phyloP scores from a whole-genome alignment of 2,113 vertebrate species.

The Rhabdomys dilectus region DNA sequence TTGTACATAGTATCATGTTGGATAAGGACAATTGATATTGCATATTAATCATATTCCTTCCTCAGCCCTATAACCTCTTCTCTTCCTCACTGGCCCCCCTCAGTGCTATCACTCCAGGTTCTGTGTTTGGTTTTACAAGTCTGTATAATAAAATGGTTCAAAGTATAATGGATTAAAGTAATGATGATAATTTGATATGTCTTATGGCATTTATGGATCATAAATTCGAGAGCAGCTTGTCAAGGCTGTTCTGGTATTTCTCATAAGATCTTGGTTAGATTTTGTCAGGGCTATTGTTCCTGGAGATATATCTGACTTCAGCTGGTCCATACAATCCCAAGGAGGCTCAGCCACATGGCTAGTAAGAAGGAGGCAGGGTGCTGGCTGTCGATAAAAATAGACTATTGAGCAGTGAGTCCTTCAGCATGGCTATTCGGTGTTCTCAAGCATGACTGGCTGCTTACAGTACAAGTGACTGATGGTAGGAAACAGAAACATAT shows the following conservation, averaged over 20 bases:
- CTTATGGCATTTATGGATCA: not conserved
- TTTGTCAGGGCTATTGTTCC: not conserved
- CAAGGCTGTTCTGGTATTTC: not conserved
- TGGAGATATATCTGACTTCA: not conserved
- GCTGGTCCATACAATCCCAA: not conserved
- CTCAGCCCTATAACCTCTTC: too few relatives aligned
- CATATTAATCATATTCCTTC: too few relatives aligned
- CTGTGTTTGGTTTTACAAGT: not conserved
- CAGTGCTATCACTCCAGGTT: not conserved
- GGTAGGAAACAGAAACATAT: not conserved
- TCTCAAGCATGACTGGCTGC: not conserved
- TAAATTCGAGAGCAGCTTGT: slow-evolving; percentile 20
- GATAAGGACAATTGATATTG: not conserved
- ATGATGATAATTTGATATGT: slow-evolving; percentile 3
- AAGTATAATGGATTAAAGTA: slow-evolving; percentile 7
- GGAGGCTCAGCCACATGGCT: not conserved
- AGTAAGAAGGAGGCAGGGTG: not conserved
- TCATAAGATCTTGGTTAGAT: not conserved
- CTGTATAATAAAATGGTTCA: not conserved
- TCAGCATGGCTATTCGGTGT: not conserved
- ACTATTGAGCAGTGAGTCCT: not conserved
- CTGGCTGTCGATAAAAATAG: not conserved
- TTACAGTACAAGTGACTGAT: not conserved
- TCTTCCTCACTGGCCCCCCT: not conserved
- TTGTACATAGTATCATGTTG: not conserved